Base-by-base conservation (phyloP, 2,797 vertebrate genomes). In the Euphonia xanthogaster region DNA sequence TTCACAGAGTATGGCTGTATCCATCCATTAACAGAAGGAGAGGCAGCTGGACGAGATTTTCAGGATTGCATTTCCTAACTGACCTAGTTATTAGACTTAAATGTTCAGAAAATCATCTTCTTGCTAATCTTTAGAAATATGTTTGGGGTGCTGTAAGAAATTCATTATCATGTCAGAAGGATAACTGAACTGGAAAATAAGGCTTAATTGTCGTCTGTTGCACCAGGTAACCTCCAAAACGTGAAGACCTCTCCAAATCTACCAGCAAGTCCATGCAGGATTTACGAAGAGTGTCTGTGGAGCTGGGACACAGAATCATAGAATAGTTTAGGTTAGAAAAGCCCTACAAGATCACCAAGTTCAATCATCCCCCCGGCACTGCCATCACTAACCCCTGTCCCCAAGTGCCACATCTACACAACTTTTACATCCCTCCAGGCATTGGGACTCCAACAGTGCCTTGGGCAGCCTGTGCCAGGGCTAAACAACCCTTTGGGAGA, bases 271-370 rank as follows among this genome's bases (percentile, higher is more conserved):
- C 47, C 55, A 40, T 33, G 51, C 31, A 79, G 62, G 33, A 44
- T 75, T 86, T 35, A 76, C 0, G 2, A 44, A 23, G 18, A 30
- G 8, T 12, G 3, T 0, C 2, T 45, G 2, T 0, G 3, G 20
- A 5, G 11, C 7, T 77, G 33, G 22, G 33, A 54, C 21, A 40
- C 20, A 61, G 20, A 54, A 61, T 25, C 14, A 40, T 18, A 15
- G 33, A 47, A 62, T 14, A 0, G 0, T 70, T 54, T 40, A 40
- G 21, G 14, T 33, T 77, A 14, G 55, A 77, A 76, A 68, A 61
- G 47, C 39, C 17, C 72, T 33, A 15, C 11, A 54, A 61, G 33
- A 70, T 40, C 25, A 76, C 35, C 21, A 76, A 40, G 30, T 76
- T 40, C 40, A 86, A 68, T 11, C 6, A 40, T 47, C 47, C 11